Evolutionary conservation across 2,888 invertebrate genomes (phyloP), one percentile per base, ranked within the genome.

Genomic region (Caenorhabditis sp.): DNA sequence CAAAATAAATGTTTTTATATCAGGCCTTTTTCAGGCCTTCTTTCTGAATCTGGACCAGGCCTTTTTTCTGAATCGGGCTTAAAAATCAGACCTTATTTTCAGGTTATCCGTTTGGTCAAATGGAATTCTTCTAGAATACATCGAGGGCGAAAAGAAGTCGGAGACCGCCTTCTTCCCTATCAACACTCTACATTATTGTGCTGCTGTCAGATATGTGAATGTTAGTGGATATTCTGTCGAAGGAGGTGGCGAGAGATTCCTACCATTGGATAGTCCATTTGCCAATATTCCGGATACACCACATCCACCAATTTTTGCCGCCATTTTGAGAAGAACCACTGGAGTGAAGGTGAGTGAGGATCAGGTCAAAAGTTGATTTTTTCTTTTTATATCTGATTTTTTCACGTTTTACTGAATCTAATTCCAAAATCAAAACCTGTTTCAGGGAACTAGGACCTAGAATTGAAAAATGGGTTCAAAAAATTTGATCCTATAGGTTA

Each of bases 281-380:
- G 95, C 95, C 10, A 92, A 95, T 67, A 92, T 95, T 80, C 94
- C 95, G 25, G 93, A 95, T 81, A 93, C 94, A 66, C 92, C 93
- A 10, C 97, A 99, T 89, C 97, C 97, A 67, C 96, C 97, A 31
- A 91, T 99, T 75, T 95, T 99, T 89, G 96, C 97, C 53, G 96
- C 96, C 84, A 97, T 99, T 76, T 90, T 99, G 83, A 92, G 97
- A 59, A 92, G 97, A 80, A 97, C 96, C 58, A 93, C 94, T 60
- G 97, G 97, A 63, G 96, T 97, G 84, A 97, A 97, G 90, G 96
- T 85, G 5, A 31, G 31, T n/a, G n/a, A n/a, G n/a, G n/a, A n/a
- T n/a, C n/a, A n/a, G 31, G 10, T 31, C 31, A 31, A 31, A 31
- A 4, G 5, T 31, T 31, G 31, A 31, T 10, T 31, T 31, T 31